Base-by-base conservation (phyloP, 2,113 vertebrate species). In the Suncus etruscus region DNA sequence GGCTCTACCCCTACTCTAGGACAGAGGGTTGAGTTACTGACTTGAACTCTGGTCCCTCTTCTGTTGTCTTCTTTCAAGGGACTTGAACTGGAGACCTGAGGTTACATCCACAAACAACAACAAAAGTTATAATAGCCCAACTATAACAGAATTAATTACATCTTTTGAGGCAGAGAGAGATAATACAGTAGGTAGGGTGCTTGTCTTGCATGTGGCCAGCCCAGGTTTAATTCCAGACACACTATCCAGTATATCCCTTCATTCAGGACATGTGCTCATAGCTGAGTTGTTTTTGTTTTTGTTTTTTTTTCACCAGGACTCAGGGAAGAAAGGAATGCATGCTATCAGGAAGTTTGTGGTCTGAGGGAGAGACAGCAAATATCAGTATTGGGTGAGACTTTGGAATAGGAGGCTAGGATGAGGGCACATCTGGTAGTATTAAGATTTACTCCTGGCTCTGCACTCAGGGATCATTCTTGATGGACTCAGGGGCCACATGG, bases 361-460 rank as follows among this genome's bases (percentile, higher is more conserved):
- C 82, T 89, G n/a, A 77, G 51, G 45, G 73, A 80, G 85, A 79
- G 72, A 31, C 24, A 91, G 63, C 51, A 72, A 70, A n/a, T 83
- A 50, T 65, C 47, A 9, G 1, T 32, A 8, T 66, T 66, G n/a
- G 39, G 3, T 47, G 86, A 24, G 7, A 31, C 69, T 73, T 16
- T 54, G 68, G 79, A 27, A 47, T 51, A n/a, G 61, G 61, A 16
- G 39, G 39, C 39, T 39, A 54, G 54, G 54, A 15, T 12, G 54
- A 14, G 11, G 54, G 54, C 54, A 54, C 54, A 54, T 16, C 54
- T 54, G 54, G 54, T 16, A 16, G 18, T 54, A 16, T 3, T 54
- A 12, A 14, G 54, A 11, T 16, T 54, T 54, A 54, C 54, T 54
- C 54, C 54, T 54, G 54, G 54, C 54, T 54, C 54, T 54, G 54